A percentile compares a stretch with the other conserved stretches of the same genome.
Evolutionary conservation across 2,888 invertebrate species (phyloP).

Genomic region (Pardosa pseudoannulata): DNA sequence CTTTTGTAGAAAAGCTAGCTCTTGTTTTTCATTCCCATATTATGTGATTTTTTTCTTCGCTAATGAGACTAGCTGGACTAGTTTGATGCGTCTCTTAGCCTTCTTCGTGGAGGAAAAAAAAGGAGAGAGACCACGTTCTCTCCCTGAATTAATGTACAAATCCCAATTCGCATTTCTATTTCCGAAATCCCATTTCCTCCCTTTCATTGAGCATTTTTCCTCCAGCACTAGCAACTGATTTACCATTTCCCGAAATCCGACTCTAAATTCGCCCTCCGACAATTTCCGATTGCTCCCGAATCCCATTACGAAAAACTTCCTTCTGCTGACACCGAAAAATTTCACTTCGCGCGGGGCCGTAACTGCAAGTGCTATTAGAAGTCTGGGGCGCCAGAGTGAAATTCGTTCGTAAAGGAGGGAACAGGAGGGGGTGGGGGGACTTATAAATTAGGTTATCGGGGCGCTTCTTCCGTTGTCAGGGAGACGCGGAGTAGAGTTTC

Average conservation of each 20-base stretch:
- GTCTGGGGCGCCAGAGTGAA: not conserved
- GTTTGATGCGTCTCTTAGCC: too few relatives aligned
- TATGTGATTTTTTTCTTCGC: too few relatives aligned
- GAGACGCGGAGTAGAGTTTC: not conserved
- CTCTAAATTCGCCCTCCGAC: slow-evolving; percentile 17
- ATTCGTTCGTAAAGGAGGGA: not conserved
- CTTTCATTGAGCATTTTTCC: not conserved
- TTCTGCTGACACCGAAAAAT: slow-evolving; percentile 9
- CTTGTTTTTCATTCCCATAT: too few relatives aligned
- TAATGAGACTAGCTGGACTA: too few relatives aligned
- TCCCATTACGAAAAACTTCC: slow-evolving; percentile 9
- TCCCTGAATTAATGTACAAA: not conserved
- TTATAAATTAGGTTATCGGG: slow-evolving; percentile 9
- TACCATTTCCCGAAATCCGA: slow-evolving; percentile 10
- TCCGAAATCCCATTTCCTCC: not conserved
- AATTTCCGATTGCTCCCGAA: slow-evolving; percentile 8
- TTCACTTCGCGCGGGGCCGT: not conserved
- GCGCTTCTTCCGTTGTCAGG: not conserved
- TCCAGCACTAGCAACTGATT: not conserved
- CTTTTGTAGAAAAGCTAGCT: too few relatives aligned
- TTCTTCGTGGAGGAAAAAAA: too few relatives aligned
- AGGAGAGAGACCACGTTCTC: too few relatives aligned
- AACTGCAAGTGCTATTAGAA: not conserved
- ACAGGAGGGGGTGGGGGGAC: not conserved
- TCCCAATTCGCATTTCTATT: slow-evolving; percentile 8